A percentile compares a stretch with the other conserved stretches of the same genome.
Evolutionary conservation across 1,140 invertebrate genomes (phyloP).

Genomic region (Brachionus plicatilis): DNA sequence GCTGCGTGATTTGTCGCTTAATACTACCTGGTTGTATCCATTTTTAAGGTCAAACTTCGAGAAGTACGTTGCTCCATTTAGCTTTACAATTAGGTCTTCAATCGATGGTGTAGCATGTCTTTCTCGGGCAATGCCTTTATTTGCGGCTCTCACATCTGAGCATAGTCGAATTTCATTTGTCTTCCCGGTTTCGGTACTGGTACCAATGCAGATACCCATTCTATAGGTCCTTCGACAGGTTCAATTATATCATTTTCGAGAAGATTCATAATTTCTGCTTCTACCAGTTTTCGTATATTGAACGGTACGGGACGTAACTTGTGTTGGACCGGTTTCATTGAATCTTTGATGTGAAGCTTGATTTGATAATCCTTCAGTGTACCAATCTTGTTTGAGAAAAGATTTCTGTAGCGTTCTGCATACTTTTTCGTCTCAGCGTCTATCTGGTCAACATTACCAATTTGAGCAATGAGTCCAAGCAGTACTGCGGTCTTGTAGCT

Average conservation of each 20-base stretch:
- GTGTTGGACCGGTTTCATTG: neutral
- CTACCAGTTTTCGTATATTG: neutral
- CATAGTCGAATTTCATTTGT: constrained; percentile 29
- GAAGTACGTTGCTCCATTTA: neutral
- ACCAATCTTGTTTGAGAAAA: neutral
- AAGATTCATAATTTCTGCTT: neutral
- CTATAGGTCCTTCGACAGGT: constrained; percentile 43
- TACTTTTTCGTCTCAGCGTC: neutral
- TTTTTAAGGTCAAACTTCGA: neutral
- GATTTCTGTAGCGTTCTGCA: neutral
- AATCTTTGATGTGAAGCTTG: neutral
- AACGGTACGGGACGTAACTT: neutral
- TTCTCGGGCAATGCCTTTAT: neutral
- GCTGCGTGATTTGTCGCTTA: neutral
- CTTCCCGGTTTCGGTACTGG: constrained; percentile 44
- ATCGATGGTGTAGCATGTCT: neutral
- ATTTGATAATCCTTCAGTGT: neutral
- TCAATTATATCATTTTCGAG: constrained; percentile 44
- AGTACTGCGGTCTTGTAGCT: neutral
- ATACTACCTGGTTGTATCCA: neutral
- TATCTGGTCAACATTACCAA: neutral
- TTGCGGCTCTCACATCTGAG: neutral
- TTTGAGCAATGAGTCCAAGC: neutral
- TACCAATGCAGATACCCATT: constrained; percentile 47
- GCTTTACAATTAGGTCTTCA: neutral